Conservation (phyloP, 2,797 vertebrate genomes). For the Xerus rutilus region DNA sequence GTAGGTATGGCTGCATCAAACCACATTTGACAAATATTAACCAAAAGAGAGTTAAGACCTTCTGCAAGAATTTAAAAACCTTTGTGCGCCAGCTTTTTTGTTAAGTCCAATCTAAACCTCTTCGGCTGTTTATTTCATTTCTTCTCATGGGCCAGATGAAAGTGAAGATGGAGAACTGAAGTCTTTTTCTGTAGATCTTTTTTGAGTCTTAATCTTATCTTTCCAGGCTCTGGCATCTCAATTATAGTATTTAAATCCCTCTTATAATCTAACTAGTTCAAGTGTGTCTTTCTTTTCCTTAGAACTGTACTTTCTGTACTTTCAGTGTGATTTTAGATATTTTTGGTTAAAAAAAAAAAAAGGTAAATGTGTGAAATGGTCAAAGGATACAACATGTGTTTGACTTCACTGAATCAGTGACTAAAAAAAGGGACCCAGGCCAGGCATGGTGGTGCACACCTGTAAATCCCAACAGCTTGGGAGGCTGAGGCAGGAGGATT, state of each 20-base stretch:
- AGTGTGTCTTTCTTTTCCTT: conserved; percentile 5
- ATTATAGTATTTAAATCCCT: background rate
- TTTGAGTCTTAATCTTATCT: conserved; percentile 27
- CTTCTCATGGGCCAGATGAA: background rate
- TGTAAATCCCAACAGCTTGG: no score
- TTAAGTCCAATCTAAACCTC: background rate
- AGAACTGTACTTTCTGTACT: background rate
- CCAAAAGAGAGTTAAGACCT: background rate
- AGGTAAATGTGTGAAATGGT: background rate
- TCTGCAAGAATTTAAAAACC: conserved; percentile 28
- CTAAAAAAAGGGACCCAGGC: background rate
- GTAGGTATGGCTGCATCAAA: background rate
- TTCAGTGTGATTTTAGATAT: conserved; percentile 35
- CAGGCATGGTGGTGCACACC: no score
- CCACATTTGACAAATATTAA: background rate
- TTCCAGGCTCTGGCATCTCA: conserved; percentile 28
- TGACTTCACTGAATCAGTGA: background rate
- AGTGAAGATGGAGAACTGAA: background rate
- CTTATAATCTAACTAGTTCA: background rate
- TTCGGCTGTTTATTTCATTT: conserved; percentile 53
- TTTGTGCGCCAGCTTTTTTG: conserved; percentile 9
- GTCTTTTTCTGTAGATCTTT: background rate
- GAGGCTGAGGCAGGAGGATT: no score
- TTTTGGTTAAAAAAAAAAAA: background rate
- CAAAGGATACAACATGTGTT: background rate